Evolutionary conservation across 2,797 vertebrate genomes (phyloP).

Genomic region (Momotus momota): DNA sequence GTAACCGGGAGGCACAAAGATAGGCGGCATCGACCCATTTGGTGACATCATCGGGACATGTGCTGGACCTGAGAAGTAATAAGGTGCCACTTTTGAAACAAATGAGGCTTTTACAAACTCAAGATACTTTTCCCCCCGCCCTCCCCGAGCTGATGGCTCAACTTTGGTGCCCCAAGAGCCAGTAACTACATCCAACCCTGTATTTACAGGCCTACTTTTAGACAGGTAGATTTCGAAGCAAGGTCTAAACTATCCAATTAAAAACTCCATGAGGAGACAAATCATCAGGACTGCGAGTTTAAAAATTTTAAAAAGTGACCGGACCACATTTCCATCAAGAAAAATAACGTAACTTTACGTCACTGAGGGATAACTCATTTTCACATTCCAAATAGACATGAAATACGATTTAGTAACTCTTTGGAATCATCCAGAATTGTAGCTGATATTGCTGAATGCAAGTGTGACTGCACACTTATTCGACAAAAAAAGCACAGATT

Average conservation of each 20-base stretch:
- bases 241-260: neutral
- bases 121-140: neutral
- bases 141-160: neutral
- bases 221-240: neutral
- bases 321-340: neutral
- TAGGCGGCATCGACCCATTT: slow-evolving; percentile 84
- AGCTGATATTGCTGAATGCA: neutral
- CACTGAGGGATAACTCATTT: neutral
- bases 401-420: neutral
- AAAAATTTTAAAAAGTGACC: neutral
- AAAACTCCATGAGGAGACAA: neutral
- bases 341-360: neutral
- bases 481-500: neutral
- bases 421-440: neutral
- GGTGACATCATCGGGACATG: slow-evolving; percentile 87
- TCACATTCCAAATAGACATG: neutral
- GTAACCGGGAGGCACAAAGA: slow-evolving; percentile 85
- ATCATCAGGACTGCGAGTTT: neutral
- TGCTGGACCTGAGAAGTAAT: slow-evolving; percentile 80
- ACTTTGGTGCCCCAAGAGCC: neutral
- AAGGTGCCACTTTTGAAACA: neutral
- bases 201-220: neutral
- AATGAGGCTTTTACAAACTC: neutral
- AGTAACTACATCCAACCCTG: neutral
- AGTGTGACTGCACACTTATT: neutral